A percentile compares a stretch with the other conserved stretches of the same genome.
These are phyloP conservation scores for Centruroides sculpturatus DNA, from an alignment of 1,140 invertebrate genomes.

Conservation along the genomic window DNA sequence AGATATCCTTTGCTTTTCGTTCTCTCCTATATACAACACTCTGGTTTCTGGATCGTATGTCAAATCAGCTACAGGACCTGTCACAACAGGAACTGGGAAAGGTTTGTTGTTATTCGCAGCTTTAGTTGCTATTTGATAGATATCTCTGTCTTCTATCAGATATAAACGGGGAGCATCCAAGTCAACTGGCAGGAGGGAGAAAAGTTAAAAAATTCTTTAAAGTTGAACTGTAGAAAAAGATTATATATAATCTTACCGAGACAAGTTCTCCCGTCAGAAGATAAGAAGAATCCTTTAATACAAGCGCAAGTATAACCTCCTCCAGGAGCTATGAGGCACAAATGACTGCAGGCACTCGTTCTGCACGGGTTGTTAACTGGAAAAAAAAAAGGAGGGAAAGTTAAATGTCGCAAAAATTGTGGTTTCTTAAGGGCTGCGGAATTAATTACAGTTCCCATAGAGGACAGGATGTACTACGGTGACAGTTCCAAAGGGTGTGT, in stretches of 20 bases:
- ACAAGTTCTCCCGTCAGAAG: slow-evolving; percentile 25
- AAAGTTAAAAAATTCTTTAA: not conserved
- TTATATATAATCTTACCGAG: slow-evolving; percentile 23
- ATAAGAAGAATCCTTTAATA: slow-evolving; percentile 46
- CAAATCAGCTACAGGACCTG: not conserved
- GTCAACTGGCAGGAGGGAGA: not conserved
- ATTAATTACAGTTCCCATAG: slow-evolving; percentile 21
- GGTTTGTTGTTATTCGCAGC: not conserved
- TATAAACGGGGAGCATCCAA: slow-evolving; percentile 2
- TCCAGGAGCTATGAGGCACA: slow-evolving; percentile 57
- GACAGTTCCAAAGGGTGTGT: slow-evolving; percentile 28
- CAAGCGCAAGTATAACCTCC: slow-evolving; percentile 55
- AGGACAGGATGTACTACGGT: slow-evolving; percentile 30
- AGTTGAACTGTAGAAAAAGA: not conserved
- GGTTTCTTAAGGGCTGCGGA: not conserved
- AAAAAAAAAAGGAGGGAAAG: not conserved
- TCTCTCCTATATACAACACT: slow-evolving; percentile 26
- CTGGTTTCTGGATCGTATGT: slow-evolving; percentile 30
- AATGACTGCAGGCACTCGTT: slow-evolving; percentile 49
- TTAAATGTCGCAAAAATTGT: not conserved
- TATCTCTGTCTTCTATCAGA: slow-evolving; percentile 1
- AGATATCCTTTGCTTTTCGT: not conserved
- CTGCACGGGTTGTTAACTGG: slow-evolving; percentile 45
- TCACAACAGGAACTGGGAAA: no score
- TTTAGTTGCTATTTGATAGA: slow-evolving; percentile 11